Percentiles rank a stretch among this genome's conserved stretches.
phyloP scores from a whole-genome alignment of 2,113 vertebrate genomes.

The Symphodus melops region DNA sequence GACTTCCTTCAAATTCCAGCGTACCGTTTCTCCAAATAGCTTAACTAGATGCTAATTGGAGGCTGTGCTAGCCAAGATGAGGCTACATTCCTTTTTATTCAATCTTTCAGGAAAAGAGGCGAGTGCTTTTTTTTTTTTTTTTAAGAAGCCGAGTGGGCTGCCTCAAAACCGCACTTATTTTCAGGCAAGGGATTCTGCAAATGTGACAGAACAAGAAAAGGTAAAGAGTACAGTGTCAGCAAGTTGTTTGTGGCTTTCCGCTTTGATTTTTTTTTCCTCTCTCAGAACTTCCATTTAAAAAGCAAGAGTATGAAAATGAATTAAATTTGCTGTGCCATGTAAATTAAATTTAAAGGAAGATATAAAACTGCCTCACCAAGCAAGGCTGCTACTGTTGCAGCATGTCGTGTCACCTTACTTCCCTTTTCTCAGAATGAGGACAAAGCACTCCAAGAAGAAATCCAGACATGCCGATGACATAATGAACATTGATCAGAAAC shows the following conservation, averaged over 20 bases:
- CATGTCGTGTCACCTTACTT: background rate
- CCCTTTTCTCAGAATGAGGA: conserved; percentile 18
- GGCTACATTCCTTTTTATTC: conserved; percentile 60
- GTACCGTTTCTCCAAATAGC: conserved; percentile 74
- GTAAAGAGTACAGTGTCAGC: conserved; percentile 44
- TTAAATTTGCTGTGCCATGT: conserved; percentile 5
- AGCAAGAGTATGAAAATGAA: conserved; percentile 26
- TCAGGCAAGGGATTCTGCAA: conserved; percentile 58
- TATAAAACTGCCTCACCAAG: background rate
- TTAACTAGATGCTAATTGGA: conserved; percentile 81
- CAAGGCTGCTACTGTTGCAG: background rate
- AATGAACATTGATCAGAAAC: conserved; percentile 50
- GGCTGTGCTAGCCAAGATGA: conserved; percentile 70
- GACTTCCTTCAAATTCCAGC: conserved; percentile 74
- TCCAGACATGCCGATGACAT: background rate
- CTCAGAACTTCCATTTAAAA: conserved; percentile 40
- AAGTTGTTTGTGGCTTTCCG: conserved; percentile 40
- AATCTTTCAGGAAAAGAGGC: conserved; percentile 67
- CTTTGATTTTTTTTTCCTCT: conserved; percentile 36
- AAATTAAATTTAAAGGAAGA: conserved; percentile 11
- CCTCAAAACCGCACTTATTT: conserved; percentile 44
- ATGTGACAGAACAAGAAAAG: conserved; percentile 64
- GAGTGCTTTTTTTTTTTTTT: conserved; percentile 52
- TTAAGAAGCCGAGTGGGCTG: conserved; percentile 34
- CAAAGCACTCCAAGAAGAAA: conserved; percentile 10